Base-by-base conservation (phyloP, 2,888 invertebrate genomes). In the Criorhina ranunculi region DNA sequence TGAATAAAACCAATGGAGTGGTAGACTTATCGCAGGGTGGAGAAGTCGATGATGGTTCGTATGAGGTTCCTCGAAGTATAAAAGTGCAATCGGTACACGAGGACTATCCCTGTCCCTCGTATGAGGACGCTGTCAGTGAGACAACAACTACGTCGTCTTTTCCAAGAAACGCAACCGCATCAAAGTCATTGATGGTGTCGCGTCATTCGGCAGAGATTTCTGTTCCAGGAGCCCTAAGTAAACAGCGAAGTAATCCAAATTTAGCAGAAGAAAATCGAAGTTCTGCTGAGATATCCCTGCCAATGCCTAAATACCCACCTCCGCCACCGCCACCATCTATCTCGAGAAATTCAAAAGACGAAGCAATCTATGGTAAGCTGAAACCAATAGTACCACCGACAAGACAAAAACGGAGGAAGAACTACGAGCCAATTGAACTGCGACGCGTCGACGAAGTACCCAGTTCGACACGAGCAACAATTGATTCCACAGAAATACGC, bases 281-380 rank as follows among this genome's bases (percentile, higher is more conserved):
- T 31, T 69, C 81, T 4, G 57, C 29, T 7, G 86, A 87, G 12
- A 81, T 88, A 0, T 88, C 88, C 1, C 88, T 86, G 59, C 91
- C 91, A 1, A 91, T 92, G 90, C 92, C 92, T 0, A 88, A 87
- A 8, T 91, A 87, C 79, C 92, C 92, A n/a, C 88, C 91, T 9
- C 92, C 91, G 0, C 88, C 88, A 6, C 83, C 90, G 4, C 90
- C 90, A 0, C 44, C 62, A 0, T 31, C 24, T 15, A 12, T 60
- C 0, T 17, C 57, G 15, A 42, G 42, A 4, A 42, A 37, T 7
- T 37, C 69, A n/a, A 51, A 35, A n/a, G 85, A 86, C 5, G 90
- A 90, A 37, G 72, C 86, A 0, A 37, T 89, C 4, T 90, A 90
- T 87, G 88, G 89, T 11, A 88, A 88, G 76, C 83, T 91, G 0